Evolutionary conservation across 1,140 invertebrate genomes (phyloP).

Genomic region (Bombus affinis): DNA sequence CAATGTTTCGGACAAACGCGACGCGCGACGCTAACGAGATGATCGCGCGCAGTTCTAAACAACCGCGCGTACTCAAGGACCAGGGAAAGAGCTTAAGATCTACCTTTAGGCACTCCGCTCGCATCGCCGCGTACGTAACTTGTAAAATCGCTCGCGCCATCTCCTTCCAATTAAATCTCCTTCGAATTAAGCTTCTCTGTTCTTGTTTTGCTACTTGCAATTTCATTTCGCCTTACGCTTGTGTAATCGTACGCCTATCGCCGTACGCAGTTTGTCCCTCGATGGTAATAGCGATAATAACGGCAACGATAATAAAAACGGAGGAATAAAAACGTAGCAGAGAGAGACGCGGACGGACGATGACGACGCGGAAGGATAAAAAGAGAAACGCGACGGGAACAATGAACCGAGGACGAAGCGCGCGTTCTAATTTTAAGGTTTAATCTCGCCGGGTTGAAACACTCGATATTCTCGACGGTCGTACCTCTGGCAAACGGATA

Average conservation of each 20-base stretch:
- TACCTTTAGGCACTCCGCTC: no score
- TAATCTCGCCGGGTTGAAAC: background rate
- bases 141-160: no score
- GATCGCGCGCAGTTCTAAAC: background rate
- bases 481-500: background rate
- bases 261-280: no score
- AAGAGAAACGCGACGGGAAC: background rate
- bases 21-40: background rate
- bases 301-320: no score
- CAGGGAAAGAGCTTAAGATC: background rate
- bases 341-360: background rate
- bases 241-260: no score
- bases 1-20: background rate
- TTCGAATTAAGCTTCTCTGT: no score
- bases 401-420: background rate
- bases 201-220: no score
- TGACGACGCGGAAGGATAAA: background rate
- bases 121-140: no score
- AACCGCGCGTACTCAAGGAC: background rate
- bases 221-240: no score
- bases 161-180: no score
- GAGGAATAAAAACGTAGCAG: background rate
- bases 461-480: background rate
- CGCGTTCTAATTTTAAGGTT: constrained; percentile 8
- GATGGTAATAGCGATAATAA: accelerated